A percentile compares a stretch with the other conserved stretches of the same genome.
These are phyloP conservation scores for Laothoe populi DNA, from an alignment of 2,888 invertebrate genomes.

Conservation along the genomic window DNA sequence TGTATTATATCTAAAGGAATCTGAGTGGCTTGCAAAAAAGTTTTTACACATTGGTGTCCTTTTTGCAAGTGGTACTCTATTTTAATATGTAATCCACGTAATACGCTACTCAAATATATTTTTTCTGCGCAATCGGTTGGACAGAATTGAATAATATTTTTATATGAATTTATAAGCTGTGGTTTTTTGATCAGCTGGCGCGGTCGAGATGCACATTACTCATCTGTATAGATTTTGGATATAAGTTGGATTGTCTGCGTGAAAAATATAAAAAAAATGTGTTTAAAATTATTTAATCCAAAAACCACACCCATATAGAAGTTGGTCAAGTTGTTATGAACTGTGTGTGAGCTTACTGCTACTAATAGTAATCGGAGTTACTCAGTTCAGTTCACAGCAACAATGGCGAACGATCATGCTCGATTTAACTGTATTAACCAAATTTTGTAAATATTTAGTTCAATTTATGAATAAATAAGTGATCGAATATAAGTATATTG, in stretches of 20 bases:
- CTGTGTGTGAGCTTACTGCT: constrained; percentile 23
- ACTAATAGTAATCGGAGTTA: neutral
- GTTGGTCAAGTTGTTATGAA: constrained; percentile 29
- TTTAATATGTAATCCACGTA: constrained; percentile 6
- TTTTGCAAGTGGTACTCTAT: constrained; percentile 6
- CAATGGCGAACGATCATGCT: constrained; percentile 23
- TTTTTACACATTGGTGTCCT: neutral
- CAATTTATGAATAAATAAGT: constrained; percentile 63
- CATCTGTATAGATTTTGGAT: constrained; percentile 8
- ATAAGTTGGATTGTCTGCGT: neutral
- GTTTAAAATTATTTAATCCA: neutral
- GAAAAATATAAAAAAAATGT: neutral
- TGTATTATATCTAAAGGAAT: neutral
- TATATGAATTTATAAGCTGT: constrained; percentile 25
- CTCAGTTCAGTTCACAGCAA: constrained; percentile 4
- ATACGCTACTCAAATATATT: neutral
- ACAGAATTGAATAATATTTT: constrained; percentile 27
- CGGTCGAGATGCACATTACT: neutral
- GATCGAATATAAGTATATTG: constrained; percentile 63
- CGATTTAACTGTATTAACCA: constrained; percentile 28
- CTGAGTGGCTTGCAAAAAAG: neutral
- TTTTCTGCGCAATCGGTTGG: constrained; percentile 11
- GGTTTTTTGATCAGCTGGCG: constrained; percentile 22
- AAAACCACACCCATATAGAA: constrained; percentile 14
- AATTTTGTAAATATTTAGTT: constrained; percentile 74